These are phyloP conservation scores for Diadumene lineata DNA, from an alignment of 92 coral and sea anemone species.

Conservation along the genomic window DNA sequence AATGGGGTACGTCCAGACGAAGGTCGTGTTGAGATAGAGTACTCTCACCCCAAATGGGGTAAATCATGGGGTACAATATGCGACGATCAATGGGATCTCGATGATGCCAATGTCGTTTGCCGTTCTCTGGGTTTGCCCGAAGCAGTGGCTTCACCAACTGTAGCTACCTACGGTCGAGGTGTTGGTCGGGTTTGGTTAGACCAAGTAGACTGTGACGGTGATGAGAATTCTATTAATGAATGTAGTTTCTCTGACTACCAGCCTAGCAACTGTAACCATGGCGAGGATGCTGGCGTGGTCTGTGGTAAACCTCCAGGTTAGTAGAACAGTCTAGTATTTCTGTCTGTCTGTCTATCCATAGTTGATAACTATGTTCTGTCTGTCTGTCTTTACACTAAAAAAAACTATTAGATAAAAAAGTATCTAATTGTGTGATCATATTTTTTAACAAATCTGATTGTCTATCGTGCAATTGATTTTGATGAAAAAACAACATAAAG, in stretches of 20 bases:
- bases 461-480: too few species aligned
- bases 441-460: too few species aligned
- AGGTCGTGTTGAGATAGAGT: conserved; percentile 19
- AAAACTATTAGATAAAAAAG: too few species aligned
- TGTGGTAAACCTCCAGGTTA: conserved; percentile 18
- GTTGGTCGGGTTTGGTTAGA: conserved; percentile 7
- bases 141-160: conserved; percentile 10
- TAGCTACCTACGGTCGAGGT: conserved; percentile 16
- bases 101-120: conserved; percentile 24
- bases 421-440: too few species aligned
- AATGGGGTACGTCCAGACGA: neutral
- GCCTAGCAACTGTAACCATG: conserved; percentile 8
- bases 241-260: conserved; percentile 3
- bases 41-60: neutral
- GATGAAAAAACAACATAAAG: too few species aligned
- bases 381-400: too few species aligned
- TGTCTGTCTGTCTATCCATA: neutral
- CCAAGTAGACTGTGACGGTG: conserved; percentile 5
- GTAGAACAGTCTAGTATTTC: neutral
- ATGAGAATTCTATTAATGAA: conserved; percentile 1
- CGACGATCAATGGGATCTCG: conserved; percentile 14
- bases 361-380: too few species aligned
- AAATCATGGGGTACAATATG: conserved; percentile 22
- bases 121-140: conserved; percentile 23
- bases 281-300: conserved; percentile 33